A percentile compares a stretch with the other conserved stretches of the same genome.
Conservation (phyloP, 2,113 vertebrate species). For the Cynocephalus volans region DNA sequence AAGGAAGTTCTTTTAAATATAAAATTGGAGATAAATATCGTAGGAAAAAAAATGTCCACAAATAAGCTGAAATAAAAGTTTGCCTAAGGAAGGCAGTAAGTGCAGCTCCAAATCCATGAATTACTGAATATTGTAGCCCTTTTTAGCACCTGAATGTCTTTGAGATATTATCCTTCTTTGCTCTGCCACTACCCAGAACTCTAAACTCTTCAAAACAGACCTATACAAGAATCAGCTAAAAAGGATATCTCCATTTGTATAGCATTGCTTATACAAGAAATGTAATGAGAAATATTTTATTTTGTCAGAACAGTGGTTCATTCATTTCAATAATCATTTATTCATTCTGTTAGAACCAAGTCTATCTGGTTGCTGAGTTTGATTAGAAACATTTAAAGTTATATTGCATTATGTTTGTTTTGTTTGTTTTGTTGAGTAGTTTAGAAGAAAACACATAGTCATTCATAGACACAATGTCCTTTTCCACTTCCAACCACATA, state of each 20-base stretch:
- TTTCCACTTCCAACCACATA: neutral
- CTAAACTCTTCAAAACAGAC: neutral
- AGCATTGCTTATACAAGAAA: neutral
- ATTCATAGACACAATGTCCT: neutral
- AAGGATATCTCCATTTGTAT: neutral
- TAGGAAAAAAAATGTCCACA: neutral
- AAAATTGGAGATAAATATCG: neutral
- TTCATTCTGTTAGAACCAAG: constrained; percentile 2
- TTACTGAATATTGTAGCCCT: neutral
- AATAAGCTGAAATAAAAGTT: neutral
- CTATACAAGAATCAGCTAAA: neutral
- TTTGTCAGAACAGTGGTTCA: neutral
- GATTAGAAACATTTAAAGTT: neutral
- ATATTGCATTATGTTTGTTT: neutral
- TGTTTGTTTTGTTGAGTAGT: neutral
- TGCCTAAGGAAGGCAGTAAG: neutral
- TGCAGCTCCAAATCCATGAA: neutral
- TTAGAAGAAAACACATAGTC: neutral
- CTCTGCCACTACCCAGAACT: neutral
- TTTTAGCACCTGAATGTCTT: neutral
- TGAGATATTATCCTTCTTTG: neutral
- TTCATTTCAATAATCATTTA: constrained; percentile 28
- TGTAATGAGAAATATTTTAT: neutral
- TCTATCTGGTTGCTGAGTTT: neutral
- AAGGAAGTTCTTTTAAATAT: neutral